A percentile compares a stretch with the other conserved stretches of the same genome.
These are phyloP conservation scores for Emydoidea blandingii DNA, from an alignment of 2,797 vertebrate genomes.

Conservation along the genomic window DNA sequence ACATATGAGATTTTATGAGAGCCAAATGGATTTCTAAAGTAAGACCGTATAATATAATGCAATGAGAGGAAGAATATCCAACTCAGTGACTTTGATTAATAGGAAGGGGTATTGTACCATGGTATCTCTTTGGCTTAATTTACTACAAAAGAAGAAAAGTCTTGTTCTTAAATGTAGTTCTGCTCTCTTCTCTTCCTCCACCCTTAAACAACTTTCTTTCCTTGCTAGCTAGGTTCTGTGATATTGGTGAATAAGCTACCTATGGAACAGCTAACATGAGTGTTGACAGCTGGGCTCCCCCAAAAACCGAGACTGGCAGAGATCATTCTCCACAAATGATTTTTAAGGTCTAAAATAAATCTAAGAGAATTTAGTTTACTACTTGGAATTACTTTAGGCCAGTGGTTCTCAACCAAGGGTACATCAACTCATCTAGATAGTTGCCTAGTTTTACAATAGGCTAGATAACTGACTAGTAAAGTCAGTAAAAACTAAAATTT, in stretches of 20 bases:
- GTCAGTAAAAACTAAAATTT: no score
- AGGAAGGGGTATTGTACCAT: no score
- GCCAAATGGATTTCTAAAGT: not conserved
- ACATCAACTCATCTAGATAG: no score
- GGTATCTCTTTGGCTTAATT: not conserved
- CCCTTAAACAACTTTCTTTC: not conserved
- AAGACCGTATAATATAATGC: not conserved
- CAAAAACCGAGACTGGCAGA: rapidly evolving
- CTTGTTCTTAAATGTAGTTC: not conserved
- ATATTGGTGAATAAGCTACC: not conserved
- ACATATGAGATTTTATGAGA: not conserved
- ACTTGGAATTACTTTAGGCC: not conserved
- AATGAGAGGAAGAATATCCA: not conserved
- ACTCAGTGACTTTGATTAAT: not conserved
- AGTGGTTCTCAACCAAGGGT: no score
- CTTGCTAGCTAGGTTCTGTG: not conserved
- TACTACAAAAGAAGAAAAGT: not conserved
- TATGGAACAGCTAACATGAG: not conserved
- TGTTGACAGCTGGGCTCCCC: not conserved
- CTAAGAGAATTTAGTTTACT: not conserved
- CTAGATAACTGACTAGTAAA: no score
- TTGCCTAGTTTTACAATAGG: no score
- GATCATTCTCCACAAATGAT: rapidly evolving
- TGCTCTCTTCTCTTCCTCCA: not conserved
- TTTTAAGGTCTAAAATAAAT: not conserved